These are phyloP conservation scores for Neolamprologus toae DNA, from an alignment of 2,113 vertebrate species.

Conservation along the genomic window DNA sequence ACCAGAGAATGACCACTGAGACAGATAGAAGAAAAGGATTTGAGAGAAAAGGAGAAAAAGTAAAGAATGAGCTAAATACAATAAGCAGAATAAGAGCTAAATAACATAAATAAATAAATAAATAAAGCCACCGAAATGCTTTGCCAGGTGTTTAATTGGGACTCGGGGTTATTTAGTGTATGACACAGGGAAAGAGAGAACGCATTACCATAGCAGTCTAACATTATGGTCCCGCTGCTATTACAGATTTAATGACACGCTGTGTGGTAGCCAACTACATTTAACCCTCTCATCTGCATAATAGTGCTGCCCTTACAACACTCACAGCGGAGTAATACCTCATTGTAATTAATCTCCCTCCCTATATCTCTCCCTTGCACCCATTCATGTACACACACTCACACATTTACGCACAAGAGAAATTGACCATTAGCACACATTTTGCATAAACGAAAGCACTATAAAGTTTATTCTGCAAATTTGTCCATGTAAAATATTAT, in stretches of 20 bases:
- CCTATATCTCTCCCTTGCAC: constrained; percentile 17
- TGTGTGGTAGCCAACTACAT: constrained; percentile 37
- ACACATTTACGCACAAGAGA: not conserved
- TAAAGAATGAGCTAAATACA: not conserved
- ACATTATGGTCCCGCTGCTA: constrained; percentile 28
- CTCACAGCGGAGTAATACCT: constrained; percentile 11
- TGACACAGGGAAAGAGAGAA: not conserved
- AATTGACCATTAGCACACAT: constrained; percentile 15
- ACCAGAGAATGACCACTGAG: not conserved
- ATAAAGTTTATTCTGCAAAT: constrained; percentile 1
- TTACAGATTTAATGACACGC: constrained; percentile 54
- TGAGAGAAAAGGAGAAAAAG: not conserved
- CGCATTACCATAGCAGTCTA: constrained; percentile 2
- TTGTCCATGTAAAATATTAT: constrained; percentile 10
- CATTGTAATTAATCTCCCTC: constrained; percentile 30
- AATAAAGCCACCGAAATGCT: not conserved
- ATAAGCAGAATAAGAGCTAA: not conserved
- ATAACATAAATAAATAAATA: not conserved
- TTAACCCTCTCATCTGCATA: constrained; percentile 62
- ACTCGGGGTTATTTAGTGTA: not conserved
- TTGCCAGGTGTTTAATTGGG: constrained; percentile 31
- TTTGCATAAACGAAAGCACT: constrained; percentile 32
- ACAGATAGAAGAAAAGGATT: not conserved
- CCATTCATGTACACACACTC: not conserved
- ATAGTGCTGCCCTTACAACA: constrained; percentile 30